Conservation (phyloP, 2,113 vertebrate species). For the Oncorhynchus kisutch region DNA sequence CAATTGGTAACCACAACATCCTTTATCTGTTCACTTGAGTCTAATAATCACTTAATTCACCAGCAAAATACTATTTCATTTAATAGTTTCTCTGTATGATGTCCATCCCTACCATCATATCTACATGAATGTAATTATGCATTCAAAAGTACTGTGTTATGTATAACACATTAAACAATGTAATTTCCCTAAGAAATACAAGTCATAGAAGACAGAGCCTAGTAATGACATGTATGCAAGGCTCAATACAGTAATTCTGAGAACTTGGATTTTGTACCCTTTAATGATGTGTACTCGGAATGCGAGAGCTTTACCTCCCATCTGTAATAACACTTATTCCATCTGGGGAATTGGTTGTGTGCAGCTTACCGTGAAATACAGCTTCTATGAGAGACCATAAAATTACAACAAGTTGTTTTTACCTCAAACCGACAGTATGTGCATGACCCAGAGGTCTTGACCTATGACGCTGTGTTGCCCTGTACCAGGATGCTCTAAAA, state of each 20-base stretch:
- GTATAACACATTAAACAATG: no score
- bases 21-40: neutral
- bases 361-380: slow-evolving; percentile 25
- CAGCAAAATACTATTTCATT: neutral
- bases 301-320: slow-evolving; percentile 12
- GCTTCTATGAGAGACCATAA: slow-evolving; percentile 11
- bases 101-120: no score
- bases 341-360: slow-evolving; percentile 23
- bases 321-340: slow-evolving; percentile 37
- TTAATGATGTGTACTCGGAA: neutral
- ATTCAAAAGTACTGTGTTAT: no score
- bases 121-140: no score
- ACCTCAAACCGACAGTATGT: neutral
- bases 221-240: no score
- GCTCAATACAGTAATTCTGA: no score
- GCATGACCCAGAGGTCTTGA: slow-evolving; percentile 1
- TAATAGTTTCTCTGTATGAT: neutral
- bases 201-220: no score
- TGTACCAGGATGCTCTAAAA: neutral
- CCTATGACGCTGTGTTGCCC: neutral
- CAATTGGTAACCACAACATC: neutral
- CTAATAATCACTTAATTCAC: slow-evolving; percentile 5
- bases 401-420: slow-evolving; percentile 6
- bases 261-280: no score
- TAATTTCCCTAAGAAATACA: no score